These are phyloP conservation scores for Drosophila arawakana DNA, from an alignment of 1,140 invertebrate species.

Conservation along the genomic window DNA sequence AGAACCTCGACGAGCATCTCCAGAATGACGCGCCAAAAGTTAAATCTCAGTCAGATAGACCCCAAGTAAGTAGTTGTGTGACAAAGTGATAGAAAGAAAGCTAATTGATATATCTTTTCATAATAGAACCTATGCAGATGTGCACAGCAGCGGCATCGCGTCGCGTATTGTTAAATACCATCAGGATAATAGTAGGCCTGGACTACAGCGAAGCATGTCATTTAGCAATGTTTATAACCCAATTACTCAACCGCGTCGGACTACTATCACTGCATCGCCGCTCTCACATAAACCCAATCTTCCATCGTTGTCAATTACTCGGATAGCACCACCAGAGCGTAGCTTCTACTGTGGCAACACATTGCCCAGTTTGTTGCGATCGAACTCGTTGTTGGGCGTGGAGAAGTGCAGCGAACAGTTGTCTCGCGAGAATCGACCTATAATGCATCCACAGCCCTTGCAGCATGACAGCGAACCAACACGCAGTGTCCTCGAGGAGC, in stretches of 20 bases:
- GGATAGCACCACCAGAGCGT: conserved; percentile 82
- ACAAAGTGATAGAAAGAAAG: neutral
- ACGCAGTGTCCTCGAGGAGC: conserved; percentile 85
- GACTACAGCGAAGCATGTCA: conserved; percentile 74
- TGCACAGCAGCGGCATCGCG: conserved; percentile 84
- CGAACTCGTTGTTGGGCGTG: conserved; percentile 71
- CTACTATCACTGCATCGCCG: conserved; percentile 59
- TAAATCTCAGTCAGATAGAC: conserved; percentile 76
- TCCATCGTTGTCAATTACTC: conserved; percentile 75
- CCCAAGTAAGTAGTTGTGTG: conserved; percentile 53
- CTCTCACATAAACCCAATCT: conserved; percentile 68
- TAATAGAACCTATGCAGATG: conserved; percentile 81
- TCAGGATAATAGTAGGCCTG: conserved; percentile 43
- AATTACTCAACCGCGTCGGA: conserved; percentile 71
- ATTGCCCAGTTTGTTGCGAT: conserved; percentile 70
- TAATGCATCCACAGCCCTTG: conserved; percentile 72
- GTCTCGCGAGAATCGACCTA: conserved; percentile 77
- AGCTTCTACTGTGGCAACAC: conserved; percentile 72
- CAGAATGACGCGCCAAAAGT: conserved; percentile 52
- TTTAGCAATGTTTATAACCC: conserved; percentile 75
- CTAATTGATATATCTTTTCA: neutral
- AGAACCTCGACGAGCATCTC: conserved; percentile 24
- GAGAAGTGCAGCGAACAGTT: conserved; percentile 65
- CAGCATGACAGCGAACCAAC: conserved; percentile 82
- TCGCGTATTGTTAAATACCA: conserved; percentile 84